Evolutionary conservation across 2,888 invertebrate genomes (phyloP).

Genomic region (Auanema freiburgensis): DNA sequence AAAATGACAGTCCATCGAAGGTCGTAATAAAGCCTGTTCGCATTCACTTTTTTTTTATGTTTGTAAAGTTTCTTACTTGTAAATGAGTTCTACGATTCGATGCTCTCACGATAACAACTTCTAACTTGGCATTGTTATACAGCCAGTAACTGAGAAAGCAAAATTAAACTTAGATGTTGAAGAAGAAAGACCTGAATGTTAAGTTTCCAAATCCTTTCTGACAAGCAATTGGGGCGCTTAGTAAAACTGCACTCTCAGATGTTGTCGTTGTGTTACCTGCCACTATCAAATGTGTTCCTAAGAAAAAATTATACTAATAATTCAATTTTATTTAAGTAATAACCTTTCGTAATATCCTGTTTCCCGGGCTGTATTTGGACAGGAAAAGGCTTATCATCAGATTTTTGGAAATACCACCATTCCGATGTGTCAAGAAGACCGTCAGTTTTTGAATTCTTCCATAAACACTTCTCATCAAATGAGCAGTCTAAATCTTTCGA

Average conservation of each 20-base stretch:
- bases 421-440: constrained; percentile 59
- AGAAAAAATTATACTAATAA: constrained; percentile 2
- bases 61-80: constrained; percentile 33
- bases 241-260: constrained; percentile 54
- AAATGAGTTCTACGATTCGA: constrained; percentile 48
- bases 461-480: constrained; percentile 52
- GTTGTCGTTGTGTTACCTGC: constrained; percentile 61
- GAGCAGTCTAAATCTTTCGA: constrained; percentile 54
- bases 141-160: constrained; percentile 63
- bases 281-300: constrained; percentile 53
- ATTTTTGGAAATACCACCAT: constrained; percentile 60
- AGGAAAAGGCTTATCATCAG: constrained; percentile 57
- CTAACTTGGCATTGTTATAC: constrained; percentile 60
- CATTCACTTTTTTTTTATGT: not conserved
- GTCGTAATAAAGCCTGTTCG: constrained; percentile 40
- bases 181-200: constrained; percentile 48
- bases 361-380: constrained; percentile 59
- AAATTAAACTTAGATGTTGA: not conserved
- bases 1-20: constrained; percentile 56
- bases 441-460: constrained; percentile 57
- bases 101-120: constrained; percentile 54
- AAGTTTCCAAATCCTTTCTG: constrained; percentile 54
- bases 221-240: constrained; percentile 61
- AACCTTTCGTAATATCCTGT: constrained; percentile 26
- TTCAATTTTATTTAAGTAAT: not conserved